phyloP scores from a whole-genome alignment of 2,113 vertebrate species.

The Falcunculus frontatus region DNA sequence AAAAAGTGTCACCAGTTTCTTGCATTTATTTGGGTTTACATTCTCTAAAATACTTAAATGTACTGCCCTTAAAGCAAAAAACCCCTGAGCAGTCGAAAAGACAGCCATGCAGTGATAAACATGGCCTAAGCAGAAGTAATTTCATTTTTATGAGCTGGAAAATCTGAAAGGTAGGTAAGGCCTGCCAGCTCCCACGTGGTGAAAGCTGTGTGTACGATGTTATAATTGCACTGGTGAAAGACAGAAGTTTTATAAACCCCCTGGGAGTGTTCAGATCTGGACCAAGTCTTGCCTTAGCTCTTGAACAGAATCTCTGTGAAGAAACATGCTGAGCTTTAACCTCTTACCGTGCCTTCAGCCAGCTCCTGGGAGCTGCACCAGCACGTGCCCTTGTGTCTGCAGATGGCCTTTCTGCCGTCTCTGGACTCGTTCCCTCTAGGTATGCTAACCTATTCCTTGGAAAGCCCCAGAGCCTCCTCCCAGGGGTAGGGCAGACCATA shows the following conservation, averaged over 20 bases:
- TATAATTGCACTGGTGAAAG: neutral
- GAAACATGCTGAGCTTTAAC: neutral
- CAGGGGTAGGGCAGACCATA: neutral
- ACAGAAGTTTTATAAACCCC: neutral
- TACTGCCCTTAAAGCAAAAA: neutral
- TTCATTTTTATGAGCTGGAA: neutral
- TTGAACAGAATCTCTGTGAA: neutral
- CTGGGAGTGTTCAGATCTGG: neutral
- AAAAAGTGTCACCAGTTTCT: neutral
- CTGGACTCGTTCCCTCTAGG: neutral
- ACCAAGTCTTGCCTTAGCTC: neutral
- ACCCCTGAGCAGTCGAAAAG: neutral
- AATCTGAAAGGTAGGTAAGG: neutral
- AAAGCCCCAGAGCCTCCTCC: neutral
- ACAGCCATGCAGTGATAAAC: neutral
- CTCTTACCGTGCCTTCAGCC: neutral
- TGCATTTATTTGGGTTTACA: neutral
- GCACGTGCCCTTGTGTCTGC: neutral
- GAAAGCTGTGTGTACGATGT: neutral
- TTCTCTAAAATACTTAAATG: neutral
- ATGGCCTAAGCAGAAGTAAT: neutral
- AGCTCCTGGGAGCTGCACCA: neutral
- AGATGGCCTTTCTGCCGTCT: neutral
- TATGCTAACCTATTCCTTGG: neutral
- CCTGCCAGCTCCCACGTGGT: neutral